Evolutionary conservation across 2,113 vertebrate species (phyloP).

Genomic region (Brachypteracias leptosomus): DNA sequence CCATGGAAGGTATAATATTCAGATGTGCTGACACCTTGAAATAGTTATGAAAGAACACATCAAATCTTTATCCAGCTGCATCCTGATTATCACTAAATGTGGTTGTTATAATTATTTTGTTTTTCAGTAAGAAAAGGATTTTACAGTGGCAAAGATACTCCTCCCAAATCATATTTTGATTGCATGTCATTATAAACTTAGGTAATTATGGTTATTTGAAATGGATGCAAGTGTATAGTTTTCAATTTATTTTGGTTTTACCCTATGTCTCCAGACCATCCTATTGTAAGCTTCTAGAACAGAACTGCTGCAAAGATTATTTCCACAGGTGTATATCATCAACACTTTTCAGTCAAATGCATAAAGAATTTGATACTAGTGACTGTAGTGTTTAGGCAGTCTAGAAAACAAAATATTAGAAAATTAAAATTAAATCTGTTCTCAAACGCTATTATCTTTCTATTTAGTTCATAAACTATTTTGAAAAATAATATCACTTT

Average conservation of each 20-base stretch:
- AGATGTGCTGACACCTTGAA: background rate
- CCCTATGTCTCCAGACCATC: background rate
- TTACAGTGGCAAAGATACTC: background rate
- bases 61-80: background rate
- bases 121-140: background rate
- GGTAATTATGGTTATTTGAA: conserved; percentile 14
- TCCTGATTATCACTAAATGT: background rate
- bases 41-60: background rate
- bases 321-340: background rate
- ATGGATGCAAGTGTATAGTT: background rate
- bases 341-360: background rate
- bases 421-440: background rate
- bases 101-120: background rate
- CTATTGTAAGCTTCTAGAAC: background rate
- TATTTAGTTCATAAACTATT: background rate
- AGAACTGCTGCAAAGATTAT: background rate
- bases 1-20: background rate
- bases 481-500: background rate
- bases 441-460: background rate
- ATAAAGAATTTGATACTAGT: background rate
- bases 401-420: background rate
- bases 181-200: conserved; percentile 9
- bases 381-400: background rate
- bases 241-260: background rate
- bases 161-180: conserved; percentile 37